Evolutionary conservation across 2,113 vertebrate species (phyloP).

Genomic region (Pholis gunnellus): DNA sequence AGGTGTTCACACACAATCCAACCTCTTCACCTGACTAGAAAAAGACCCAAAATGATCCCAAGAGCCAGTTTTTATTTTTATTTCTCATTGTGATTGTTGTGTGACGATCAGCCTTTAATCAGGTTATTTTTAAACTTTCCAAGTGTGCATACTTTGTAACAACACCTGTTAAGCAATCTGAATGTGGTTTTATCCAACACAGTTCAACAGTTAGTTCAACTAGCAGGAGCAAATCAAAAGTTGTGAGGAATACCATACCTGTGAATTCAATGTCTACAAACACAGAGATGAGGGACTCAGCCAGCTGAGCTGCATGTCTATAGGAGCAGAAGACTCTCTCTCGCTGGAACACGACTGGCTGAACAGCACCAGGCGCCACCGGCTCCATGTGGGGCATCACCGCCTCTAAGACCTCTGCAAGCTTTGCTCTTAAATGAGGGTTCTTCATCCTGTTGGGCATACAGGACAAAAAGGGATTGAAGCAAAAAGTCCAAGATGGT

Average conservation of each 20-base stretch:
- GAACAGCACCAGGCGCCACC: constrained; percentile 80
- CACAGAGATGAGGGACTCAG: constrained; percentile 95
- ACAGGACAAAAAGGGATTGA: background rate
- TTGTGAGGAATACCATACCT: constrained; percentile 76
- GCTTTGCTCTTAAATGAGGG: constrained; percentile 95
- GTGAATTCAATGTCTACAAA: constrained; percentile 99
- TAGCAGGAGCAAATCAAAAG: background rate
- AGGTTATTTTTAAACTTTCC: background rate
- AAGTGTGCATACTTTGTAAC: background rate
- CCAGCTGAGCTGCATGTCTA: constrained; percentile 88
- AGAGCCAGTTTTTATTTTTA: background rate
- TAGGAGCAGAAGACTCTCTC: constrained; percentile 95
- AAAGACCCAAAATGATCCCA: constrained; percentile 2
- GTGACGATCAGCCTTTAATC: background rate
- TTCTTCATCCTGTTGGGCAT: constrained; percentile 92
- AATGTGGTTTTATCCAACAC: background rate
- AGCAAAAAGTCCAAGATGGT: background rate
- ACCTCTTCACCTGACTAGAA: background rate
- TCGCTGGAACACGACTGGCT: constrained; percentile 92
- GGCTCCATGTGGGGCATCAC: constrained; percentile 98
- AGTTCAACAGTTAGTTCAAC: background rate
- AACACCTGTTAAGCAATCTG: background rate
- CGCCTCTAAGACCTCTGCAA: constrained; percentile 96
- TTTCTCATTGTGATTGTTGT: background rate
- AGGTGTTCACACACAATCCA: constrained; percentile 13